Evolutionary conservation across 2,113 vertebrate genomes (phyloP), one percentile per base, ranked within the genome.

Genomic region (Callorhinus ursinus): DNA sequence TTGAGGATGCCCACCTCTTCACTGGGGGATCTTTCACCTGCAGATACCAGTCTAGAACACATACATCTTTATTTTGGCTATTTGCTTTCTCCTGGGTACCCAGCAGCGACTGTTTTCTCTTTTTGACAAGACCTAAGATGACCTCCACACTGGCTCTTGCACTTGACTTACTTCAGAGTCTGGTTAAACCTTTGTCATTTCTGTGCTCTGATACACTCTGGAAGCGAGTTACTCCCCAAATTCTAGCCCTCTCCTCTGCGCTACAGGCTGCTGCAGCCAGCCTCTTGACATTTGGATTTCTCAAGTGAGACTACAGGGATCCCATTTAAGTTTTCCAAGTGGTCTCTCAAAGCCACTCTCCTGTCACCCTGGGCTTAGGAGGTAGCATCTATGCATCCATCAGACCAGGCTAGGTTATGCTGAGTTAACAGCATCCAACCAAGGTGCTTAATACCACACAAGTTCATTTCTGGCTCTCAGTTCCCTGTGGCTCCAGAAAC

Each of bases 281-380:
- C 28, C 88, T 94, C 81, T 91, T 81, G 81, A 93, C 93, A 81
- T 82, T 74, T 93, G 90, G 51, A 83, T 61, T 90, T 95, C 71
- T 95, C 59, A 81, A 96, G 69, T 82, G 77, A 55, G 55, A 76
- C 76, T 33, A 53, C 24, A 85, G 80, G 71, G 42, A 15, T 77
- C n/a, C 55, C 88, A 59, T 21, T 72, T 55, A 92, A 61, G 9
- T 89, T 80, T 59, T 90, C 36, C 55, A 84, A 86, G 82, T 81
- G 69, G 57, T 93, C 69, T 94, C 69, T 86, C 59, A 86, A 95
- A 93, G 83, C 49, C 61, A 36, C 19, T 88, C 42, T 90, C 53
- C 33, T 31, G 65, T 84, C 59, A 46, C 69, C 51, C 39, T 94
- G 93, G 80, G 26, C 61, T 4, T 55, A 46, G 42, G 57, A 18